A percentile compares a stretch with the other conserved stretches of the same genome.
Conservation (phyloP, 2,113 vertebrate species). For the Sigmodon hispidus region DNA sequence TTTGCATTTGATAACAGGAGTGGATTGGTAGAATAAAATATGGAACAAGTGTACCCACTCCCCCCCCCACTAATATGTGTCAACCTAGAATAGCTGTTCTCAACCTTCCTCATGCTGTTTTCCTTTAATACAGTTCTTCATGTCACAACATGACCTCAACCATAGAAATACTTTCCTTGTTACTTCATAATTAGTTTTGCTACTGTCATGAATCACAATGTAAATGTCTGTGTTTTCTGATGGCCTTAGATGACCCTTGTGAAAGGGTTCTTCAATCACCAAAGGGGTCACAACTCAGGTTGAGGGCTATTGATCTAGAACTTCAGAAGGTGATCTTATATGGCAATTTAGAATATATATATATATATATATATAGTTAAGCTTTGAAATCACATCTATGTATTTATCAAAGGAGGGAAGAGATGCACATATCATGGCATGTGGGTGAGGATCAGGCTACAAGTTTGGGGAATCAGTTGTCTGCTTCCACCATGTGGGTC, state of each 20-base stretch:
- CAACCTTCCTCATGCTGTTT: not conserved
- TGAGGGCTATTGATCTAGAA: not conserved
- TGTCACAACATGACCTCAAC: not conserved
- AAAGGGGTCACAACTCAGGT: not conserved
- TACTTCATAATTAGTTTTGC: not conserved
- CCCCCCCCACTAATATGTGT: too few relatives aligned
- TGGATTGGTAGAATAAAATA: not conserved
- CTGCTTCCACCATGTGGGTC: not conserved
- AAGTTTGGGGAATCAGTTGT: not conserved
- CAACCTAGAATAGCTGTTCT: not conserved
- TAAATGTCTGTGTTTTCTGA: not conserved
- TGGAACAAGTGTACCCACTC: not conserved
- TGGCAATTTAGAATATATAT: too few relatives aligned
- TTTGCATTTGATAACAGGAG: not conserved
- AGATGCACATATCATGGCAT: not conserved
- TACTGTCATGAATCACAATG: not conserved
- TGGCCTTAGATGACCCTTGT: too few relatives aligned
- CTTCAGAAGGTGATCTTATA: not conserved
- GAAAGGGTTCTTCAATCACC: not conserved
- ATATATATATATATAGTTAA: too few relatives aligned
- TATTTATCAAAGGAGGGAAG: not conserved
- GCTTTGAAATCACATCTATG: not conserved
- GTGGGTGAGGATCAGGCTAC: not conserved
- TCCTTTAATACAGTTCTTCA: not conserved
- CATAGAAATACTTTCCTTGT: not conserved